phyloP scores from a whole-genome alignment of 2,888 invertebrate genomes.

The Lasius fuliginosus region DNA sequence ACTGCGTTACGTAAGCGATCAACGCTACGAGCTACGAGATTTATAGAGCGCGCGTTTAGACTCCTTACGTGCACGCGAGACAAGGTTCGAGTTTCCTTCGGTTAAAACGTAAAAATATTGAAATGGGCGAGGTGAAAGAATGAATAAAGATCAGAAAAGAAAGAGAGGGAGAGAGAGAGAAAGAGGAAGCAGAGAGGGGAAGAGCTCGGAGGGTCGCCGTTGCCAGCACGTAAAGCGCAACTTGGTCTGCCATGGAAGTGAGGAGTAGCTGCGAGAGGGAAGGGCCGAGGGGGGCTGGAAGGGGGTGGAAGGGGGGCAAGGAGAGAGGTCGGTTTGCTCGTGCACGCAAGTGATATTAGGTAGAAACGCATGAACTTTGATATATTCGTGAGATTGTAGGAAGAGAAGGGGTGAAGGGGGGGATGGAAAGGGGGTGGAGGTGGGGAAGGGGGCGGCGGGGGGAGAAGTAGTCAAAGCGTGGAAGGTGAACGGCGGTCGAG shows the following conservation, averaged over 20 bases:
- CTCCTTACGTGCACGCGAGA: conserved; percentile 61
- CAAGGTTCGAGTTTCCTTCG: conserved; percentile 70
- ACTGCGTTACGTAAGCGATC: conserved; percentile 39
- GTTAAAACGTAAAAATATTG: conserved; percentile 85
- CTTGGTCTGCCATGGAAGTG: conserved; percentile 68
- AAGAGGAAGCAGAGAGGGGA: conserved; percentile 23
- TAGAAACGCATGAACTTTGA: conserved; percentile 86
- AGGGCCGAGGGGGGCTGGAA: not conserved
- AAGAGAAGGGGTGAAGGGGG: conserved; percentile 25
- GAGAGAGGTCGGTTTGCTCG: conserved; percentile 61
- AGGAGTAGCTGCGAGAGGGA: conserved; percentile 65
- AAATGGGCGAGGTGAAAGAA: conserved; percentile 84
- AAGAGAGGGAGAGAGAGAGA: conserved; percentile 14
- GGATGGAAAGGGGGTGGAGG: not conserved
- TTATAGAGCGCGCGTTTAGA: conserved; percentile 70
- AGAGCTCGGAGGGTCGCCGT: conserved; percentile 61
- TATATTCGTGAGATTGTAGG: conserved; percentile 80
- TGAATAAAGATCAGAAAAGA: conserved; percentile 84
- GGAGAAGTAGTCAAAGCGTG: conserved; percentile 72
- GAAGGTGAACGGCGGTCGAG: conserved; percentile 55
- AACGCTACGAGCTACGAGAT: conserved; percentile 61
- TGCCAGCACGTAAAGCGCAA: conserved; percentile 79
- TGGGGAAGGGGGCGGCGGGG: not conserved
- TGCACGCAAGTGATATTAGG: conserved; percentile 84
- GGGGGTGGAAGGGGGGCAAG: not conserved